phyloP scores from a whole-genome alignment of 1,140 invertebrate species.

The Euura saliciscinereae region DNA sequence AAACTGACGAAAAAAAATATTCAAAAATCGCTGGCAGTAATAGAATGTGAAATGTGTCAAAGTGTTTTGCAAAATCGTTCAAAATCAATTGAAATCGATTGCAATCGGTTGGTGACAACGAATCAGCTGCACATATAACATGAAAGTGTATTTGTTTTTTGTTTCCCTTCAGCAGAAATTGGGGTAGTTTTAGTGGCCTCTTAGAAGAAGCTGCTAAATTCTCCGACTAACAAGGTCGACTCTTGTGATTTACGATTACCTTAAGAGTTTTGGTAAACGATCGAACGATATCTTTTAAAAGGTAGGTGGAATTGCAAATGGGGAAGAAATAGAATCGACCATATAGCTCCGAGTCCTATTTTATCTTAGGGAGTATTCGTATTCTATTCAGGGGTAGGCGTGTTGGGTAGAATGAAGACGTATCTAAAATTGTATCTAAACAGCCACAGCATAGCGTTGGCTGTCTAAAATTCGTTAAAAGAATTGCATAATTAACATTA shows the following conservation, averaged over 20 bases:
- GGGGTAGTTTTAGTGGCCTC: neutral
- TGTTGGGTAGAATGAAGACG: conserved; percentile 10
- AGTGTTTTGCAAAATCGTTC: too few species aligned
- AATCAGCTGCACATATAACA: too few species aligned
- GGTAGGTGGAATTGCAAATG: conserved; percentile 15
- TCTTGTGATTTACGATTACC: conserved; percentile 10
- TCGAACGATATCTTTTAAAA: conserved; percentile 6
- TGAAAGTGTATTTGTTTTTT: too few species aligned
- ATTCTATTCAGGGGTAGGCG: neutral
- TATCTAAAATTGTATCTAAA: conserved; percentile 8
- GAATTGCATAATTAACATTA: conserved; percentile 12
- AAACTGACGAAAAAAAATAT: too few species aligned
- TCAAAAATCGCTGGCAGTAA: too few species aligned
- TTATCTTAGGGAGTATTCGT: neutral
- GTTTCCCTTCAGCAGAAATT: neutral
- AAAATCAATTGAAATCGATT: too few species aligned
- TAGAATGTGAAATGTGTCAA: too few species aligned
- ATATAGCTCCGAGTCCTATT: neutral
- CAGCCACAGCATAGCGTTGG: neutral
- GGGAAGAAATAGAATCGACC: neutral
- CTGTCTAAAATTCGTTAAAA: conserved; percentile 1
- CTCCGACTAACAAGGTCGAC: neutral
- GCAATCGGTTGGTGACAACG: too few species aligned
- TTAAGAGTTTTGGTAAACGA: neutral
- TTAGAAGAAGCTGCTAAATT: neutral